phyloP scores from a whole-genome alignment of 1,140 invertebrate genomes.

The Tetragonula clypearis region DNA sequence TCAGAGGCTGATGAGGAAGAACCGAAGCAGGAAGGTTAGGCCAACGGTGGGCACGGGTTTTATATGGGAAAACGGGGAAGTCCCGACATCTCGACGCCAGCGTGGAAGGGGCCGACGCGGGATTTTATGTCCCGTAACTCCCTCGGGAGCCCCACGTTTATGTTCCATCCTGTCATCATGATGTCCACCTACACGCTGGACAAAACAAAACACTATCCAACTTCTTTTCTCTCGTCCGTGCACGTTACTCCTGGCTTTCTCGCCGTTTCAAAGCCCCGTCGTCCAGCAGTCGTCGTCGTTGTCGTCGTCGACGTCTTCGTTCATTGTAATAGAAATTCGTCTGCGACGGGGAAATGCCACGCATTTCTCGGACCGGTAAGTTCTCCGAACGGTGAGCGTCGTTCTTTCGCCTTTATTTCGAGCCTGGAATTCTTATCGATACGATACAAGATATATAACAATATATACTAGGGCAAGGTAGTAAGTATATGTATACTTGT shows the following conservation, averaged over 20 bases:
- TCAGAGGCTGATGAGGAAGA: slow-evolving; percentile 73
- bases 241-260: not conserved
- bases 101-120: slow-evolving; percentile 71
- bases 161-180: slow-evolving; percentile 79
- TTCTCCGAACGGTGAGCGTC: slow-evolving; percentile 31
- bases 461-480: too few species aligned
- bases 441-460: not conserved
- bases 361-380: slow-evolving; percentile 52
- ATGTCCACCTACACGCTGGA: slow-evolving; percentile 76
- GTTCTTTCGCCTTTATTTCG: slow-evolving; percentile 61
- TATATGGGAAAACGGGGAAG: slow-evolving; percentile 69
- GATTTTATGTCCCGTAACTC: slow-evolving; percentile 81
- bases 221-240: slow-evolving; percentile 26
- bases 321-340: slow-evolving; percentile 62
- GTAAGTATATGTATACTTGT: not conserved
- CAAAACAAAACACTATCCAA: slow-evolving; percentile 77
- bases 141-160: slow-evolving; percentile 77
- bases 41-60: slow-evolving; percentile 53
- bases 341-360: slow-evolving; percentile 65
- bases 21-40: slow-evolving; percentile 50
- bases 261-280: not conserved
- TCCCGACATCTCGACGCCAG: slow-evolving; percentile 80
- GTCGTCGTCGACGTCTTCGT: not conserved
- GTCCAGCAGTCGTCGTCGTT: not conserved
- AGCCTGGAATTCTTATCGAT: slow-evolving; percentile 54